These are phyloP conservation scores for Sinocyclocheilus anophthalmus DNA, from an alignment of 2,113 vertebrate genomes.

Conservation along the genomic window DNA sequence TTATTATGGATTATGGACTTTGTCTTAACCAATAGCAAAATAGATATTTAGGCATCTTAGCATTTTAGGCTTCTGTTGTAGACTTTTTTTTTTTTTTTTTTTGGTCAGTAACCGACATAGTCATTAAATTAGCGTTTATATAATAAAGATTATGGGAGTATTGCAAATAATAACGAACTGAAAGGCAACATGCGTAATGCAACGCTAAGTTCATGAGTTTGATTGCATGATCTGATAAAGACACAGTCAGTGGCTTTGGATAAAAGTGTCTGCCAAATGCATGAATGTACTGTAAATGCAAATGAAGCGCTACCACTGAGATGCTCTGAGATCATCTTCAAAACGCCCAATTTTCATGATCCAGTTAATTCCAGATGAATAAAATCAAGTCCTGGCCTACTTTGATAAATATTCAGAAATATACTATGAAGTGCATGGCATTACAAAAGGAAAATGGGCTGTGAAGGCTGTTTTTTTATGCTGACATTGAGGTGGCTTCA, in stretches of 20 bases:
- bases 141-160: neutral
- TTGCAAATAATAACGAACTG: neutral
- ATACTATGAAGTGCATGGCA: neutral
- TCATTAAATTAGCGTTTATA: neutral
- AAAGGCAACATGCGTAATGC: neutral
- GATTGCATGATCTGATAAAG: neutral
- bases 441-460: neutral
- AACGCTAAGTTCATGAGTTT: neutral
- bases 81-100: neutral
- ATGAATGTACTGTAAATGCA: conserved; percentile 7
- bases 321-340: neutral
- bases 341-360: neutral
- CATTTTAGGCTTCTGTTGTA: neutral
- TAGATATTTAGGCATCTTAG: too few relatives aligned
- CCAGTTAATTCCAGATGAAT: neutral
- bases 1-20: too few relatives aligned
- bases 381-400: conserved; percentile 18
- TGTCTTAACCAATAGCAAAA: too few relatives aligned
- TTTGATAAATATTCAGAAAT: conserved; percentile 31
- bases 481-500: conserved; percentile 16
- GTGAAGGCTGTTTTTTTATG: neutral
- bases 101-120: neutral
- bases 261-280: neutral
- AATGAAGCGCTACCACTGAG: neutral
- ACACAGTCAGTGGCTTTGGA: neutral